Evolutionary conservation across 2,113 vertebrate genomes (phyloP), one percentile per base, ranked within the genome.

Genomic region (Psittacara wagleri): DNA sequence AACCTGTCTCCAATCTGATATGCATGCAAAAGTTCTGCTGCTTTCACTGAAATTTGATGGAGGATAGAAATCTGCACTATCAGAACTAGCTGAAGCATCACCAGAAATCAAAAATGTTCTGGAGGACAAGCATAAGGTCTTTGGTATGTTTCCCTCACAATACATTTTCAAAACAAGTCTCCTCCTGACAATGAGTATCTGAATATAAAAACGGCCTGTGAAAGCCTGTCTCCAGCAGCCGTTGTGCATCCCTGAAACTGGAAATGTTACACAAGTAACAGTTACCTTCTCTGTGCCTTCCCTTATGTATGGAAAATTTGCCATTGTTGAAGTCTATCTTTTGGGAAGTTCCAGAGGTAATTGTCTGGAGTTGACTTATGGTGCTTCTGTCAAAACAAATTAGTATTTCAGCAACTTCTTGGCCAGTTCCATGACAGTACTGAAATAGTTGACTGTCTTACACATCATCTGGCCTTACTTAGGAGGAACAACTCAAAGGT

Each of bases 341-440:
- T 49, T 88, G 67, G n/a, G 69, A 76, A 66, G 82, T 77, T 97
- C 51, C 46, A 90, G 55, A 81, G 24, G 33, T 75, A 88, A 68
- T 63, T 88, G 46, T 84, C 66, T 92, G 81, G 59, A 89, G 72
- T 35, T 87, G n/a, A 87, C 66, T 94, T 94, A 81, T 20, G 91
- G 79, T 48, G 48, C 57, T 96, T 33, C n/a, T 91, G 66, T 95
- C 94, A 95, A 68, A 95, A 94, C 43, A 64, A 95, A 92, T 95
- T 91, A 90, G 63, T 51, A 88, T 95, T 95, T 88, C 62, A 82
- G 83, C 44, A 81, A 33, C 46, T 79, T 67, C 88, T 86, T 92
- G 68, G 78, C 52, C 83, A 92, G 7, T 64, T 95, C 83, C 70
- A 74, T 51, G 41, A 29, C 61, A 86, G 55, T 52, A 91, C 78